phyloP scores from a whole-genome alignment of 1,140 invertebrate species.

The Drosophila micromelanica region DNA sequence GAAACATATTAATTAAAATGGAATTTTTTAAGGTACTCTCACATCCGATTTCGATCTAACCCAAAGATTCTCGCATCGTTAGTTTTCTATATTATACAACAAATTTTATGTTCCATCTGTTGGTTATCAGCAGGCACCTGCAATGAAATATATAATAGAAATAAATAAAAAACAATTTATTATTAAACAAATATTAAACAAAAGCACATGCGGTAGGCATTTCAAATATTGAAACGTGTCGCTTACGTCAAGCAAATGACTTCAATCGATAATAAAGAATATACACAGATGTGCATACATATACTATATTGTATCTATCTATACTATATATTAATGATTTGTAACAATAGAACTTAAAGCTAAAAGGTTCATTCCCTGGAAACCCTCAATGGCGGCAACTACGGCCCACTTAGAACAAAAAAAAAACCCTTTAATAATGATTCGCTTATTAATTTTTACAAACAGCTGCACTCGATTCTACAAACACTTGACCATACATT shows the following conservation, averaged over 20 bases:
- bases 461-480: conserved; percentile 2
- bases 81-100: conserved; percentile 1
- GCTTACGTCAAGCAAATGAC: conserved; percentile 30
- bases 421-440: not conserved
- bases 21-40: not conserved
- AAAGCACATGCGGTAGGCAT: conserved; percentile 12
- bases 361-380: conserved; percentile 2
- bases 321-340: conserved; percentile 16
- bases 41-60: conserved; percentile 4
- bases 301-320: not conserved
- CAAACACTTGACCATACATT: conserved; percentile 2
- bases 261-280: conserved; percentile 25
- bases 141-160: not conserved
- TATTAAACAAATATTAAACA: conserved; percentile 5
- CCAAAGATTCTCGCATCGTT: conserved; percentile 23
- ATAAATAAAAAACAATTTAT: conserved; percentile 10
- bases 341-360: not conserved
- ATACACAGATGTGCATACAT: conserved; percentile 3
- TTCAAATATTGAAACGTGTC: conserved; percentile 38
- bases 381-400: not conserved
- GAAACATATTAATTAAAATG: not conserved
- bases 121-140: conserved; percentile 3
- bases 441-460: conserved; percentile 3
- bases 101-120: not conserved
- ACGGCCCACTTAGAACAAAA: not conserved